These are phyloP conservation scores for Caenorhabditis remanei DNA, from an alignment of 1,140 invertebrate species.

Conservation along the genomic window DNA sequence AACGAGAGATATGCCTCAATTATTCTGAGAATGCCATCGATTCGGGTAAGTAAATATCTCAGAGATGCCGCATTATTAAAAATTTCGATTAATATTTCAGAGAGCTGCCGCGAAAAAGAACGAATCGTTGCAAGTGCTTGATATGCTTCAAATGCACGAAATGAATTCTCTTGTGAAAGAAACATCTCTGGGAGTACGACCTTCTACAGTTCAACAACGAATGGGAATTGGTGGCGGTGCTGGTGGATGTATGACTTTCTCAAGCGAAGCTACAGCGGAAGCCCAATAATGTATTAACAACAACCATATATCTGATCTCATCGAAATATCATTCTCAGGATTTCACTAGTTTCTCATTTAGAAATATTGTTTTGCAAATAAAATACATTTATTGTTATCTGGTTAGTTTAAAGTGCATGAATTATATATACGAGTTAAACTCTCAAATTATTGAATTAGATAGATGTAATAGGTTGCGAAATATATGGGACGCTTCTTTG, in stretches of 20 bases:
- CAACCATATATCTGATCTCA: neutral
- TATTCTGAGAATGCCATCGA: conserved; percentile 75
- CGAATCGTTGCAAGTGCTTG: conserved; percentile 75
- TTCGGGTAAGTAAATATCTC: conserved; percentile 60
- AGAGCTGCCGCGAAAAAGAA: conserved; percentile 78
- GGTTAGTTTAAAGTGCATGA: neutral
- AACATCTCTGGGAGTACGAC: conserved; percentile 70
- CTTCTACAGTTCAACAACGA: conserved; percentile 8
- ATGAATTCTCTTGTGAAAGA: conserved; percentile 75
- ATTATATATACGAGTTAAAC: conserved; percentile 7
- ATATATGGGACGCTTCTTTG: conserved; percentile 6
- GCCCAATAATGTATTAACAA: neutral
- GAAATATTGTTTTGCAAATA: conserved; percentile 7
- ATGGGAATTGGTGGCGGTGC: conserved; percentile 38
- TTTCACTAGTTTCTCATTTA: conserved; percentile 4
- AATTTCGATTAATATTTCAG: conserved; percentile 56
- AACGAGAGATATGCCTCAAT: conserved; percentile 74
- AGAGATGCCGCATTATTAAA: neutral
- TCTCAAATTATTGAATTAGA: conserved; percentile 29
- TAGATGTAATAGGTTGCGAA: conserved; percentile 40
- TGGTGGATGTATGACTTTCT: conserved; percentile 18
- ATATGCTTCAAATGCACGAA: conserved; percentile 76
- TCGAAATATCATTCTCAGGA: conserved; percentile 21
- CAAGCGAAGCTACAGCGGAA: neutral
- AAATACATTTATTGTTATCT: neutral